Evolutionary conservation across 2,113 vertebrate genomes (phyloP).

Genomic region (Cacatua alba): DNA sequence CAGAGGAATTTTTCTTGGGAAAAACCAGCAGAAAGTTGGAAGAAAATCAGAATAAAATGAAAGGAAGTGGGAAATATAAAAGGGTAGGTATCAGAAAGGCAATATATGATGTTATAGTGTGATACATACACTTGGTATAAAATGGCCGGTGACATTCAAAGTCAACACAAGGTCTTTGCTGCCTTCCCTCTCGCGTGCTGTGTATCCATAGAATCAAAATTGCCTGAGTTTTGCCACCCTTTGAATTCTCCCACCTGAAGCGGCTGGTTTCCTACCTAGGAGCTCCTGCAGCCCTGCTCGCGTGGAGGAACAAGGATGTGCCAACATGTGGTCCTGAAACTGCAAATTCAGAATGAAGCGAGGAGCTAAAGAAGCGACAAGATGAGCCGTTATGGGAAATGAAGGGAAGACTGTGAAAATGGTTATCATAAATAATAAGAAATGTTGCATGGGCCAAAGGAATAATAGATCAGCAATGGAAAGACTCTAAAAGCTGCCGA

Average conservation of each 20-base stretch:
- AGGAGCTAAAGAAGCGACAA: constrained; percentile 9
- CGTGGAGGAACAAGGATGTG: background rate
- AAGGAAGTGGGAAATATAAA: background rate
- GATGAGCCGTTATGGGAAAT: constrained; percentile 17
- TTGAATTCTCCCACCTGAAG: background rate
- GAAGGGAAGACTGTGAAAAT: constrained; percentile 23
- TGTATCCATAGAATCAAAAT: background rate
- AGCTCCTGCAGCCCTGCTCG: background rate
- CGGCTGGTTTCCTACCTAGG: background rate
- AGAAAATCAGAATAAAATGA: background rate
- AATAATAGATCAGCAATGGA: constrained; percentile 40
- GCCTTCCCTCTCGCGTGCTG: background rate
- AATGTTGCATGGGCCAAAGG: constrained; percentile 39
- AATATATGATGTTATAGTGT: background rate
- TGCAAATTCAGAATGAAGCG: background rate
- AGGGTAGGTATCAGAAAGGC: background rate
- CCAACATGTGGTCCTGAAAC: background rate
- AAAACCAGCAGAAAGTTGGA: background rate
- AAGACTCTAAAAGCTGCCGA: constrained; percentile 43
- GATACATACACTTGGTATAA: background rate
- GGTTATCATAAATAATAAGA: constrained; percentile 48
- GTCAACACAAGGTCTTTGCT: background rate
- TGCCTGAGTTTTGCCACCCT: background rate
- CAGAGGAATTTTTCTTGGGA: background rate
- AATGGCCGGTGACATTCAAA: background rate